A percentile compares a stretch with the other conserved stretches of the same genome.
phyloP scores from a whole-genome alignment of 2,888 invertebrate genomes.

The Barypeithes pellucidus region DNA sequence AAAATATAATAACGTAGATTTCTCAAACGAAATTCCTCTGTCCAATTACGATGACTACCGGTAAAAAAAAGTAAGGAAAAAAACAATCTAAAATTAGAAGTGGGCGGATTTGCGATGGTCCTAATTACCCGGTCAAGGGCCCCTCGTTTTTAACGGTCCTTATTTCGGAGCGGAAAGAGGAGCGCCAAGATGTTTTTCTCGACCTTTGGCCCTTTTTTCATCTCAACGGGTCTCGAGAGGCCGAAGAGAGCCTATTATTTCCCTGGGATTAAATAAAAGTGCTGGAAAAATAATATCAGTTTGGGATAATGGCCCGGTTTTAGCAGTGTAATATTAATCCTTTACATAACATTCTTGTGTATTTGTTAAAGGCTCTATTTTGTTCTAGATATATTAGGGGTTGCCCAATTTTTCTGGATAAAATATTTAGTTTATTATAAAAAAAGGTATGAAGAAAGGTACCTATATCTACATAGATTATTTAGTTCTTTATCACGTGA shows the following conservation, averaged over 20 bases:
- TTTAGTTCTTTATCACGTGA: too few species aligned
- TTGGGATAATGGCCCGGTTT: constrained; percentile 19
- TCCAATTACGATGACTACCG: not conserved
- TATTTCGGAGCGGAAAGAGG: constrained; percentile 25
- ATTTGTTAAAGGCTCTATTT: not conserved
- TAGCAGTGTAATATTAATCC: constrained; percentile 5
- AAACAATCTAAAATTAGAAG: constrained; percentile 22
- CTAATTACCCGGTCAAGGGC: constrained; percentile 47
- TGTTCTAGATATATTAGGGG: not conserved
- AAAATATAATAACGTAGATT: not conserved
- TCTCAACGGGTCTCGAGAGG: constrained; percentile 30
- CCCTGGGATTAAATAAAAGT: constrained; percentile 32
- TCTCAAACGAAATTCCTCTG: not conserved
- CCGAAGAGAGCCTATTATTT: constrained; percentile 38
- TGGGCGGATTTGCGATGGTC: constrained; percentile 28
- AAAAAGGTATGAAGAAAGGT: too few species aligned
- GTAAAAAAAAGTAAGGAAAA: not conserved
- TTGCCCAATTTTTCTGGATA: too few species aligned
- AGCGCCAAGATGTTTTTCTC: constrained; percentile 41
- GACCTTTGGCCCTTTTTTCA: constrained; percentile 39
- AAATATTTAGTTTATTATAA: too few species aligned
- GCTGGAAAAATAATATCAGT: constrained; percentile 36
- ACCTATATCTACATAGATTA: too few species aligned
- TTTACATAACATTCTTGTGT: constrained; percentile 11
- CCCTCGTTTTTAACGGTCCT: constrained; percentile 38